Conservation (phyloP, 1,140 invertebrate genomes). For the Drosophila tristis region DNA sequence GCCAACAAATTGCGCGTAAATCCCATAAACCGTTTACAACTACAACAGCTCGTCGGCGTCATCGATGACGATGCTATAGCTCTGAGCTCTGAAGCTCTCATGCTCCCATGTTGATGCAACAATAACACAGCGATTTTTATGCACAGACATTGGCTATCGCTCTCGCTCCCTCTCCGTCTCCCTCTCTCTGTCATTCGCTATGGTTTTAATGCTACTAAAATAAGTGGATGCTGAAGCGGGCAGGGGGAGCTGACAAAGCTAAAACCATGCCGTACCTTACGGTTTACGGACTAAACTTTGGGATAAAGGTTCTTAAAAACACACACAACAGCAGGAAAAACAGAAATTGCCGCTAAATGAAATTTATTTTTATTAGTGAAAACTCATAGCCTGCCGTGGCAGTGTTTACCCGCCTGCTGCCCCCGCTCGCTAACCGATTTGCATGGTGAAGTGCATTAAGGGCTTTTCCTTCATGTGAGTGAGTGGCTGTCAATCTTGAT, state of each 20-base stretch:
- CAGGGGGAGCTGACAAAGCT: slow-evolving; percentile 62
- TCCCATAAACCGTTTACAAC: slow-evolving; percentile 83
- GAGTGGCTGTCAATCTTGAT: neutral
- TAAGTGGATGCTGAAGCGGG: neutral
- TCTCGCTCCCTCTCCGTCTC: no score
- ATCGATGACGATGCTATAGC: slow-evolving; percentile 62
- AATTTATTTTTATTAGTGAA: slow-evolving; percentile 74
- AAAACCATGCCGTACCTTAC: slow-evolving; percentile 41
- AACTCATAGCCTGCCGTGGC: slow-evolving; percentile 16
- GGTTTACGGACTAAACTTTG: slow-evolving; percentile 40
- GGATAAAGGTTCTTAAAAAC: slow-evolving; percentile 56
- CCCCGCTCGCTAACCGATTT: slow-evolving; percentile 42
- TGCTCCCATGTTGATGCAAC: slow-evolving; percentile 44
- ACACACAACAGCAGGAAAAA: slow-evolving; percentile 7
- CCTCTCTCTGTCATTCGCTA: no score
- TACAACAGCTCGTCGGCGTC: slow-evolving; percentile 70
- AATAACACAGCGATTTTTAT: slow-evolving; percentile 81
- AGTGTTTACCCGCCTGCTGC: neutral
- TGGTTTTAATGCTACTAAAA: slow-evolving; percentile 42
- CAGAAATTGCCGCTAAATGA: slow-evolving; percentile 53
- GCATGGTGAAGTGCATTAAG: slow-evolving; percentile 50
- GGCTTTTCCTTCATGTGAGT: slow-evolving; percentile 36
- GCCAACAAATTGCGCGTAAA: slow-evolving; percentile 81
- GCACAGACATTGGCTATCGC: slow-evolving; percentile 46
- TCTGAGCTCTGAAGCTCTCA: slow-evolving; percentile 11